Base-by-base conservation (phyloP, 2,113 vertebrate genomes). In the Cephalopholis sonnerati region DNA sequence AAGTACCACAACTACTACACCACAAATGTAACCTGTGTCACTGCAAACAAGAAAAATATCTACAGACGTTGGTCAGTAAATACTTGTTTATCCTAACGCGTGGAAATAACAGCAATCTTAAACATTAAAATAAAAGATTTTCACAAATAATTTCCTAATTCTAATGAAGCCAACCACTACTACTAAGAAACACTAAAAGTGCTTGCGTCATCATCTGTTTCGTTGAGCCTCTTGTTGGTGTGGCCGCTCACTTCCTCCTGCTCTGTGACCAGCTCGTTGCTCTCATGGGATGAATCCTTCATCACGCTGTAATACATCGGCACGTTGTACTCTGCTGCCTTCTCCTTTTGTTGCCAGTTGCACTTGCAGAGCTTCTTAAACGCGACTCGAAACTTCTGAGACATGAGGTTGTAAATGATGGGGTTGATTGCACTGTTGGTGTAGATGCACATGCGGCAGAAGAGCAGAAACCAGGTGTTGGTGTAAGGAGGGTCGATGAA, bases 381-480 rank as follows among this genome's bases (percentile, higher is more conserved):
- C 1, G 96, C 97, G 1, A 95, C 93, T 15, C 94, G 91, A 89
- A 97, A 97, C 86, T 96, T 96, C 90, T 97, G 96, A 0, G 96
- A 97, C 97, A 97, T 97, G 86, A 97, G 96, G 89, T 95, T 96
- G 77, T 97, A 97, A 91, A 97, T 74, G 86, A 97, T 94, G 75
- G 96, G 97, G 92, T 97, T 97, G 93, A 96, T 91, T 61, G 96
- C 95, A 0, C 96, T 97, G 93, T 97, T 97, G 88, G 95, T 89
- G 87, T 97, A 97, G 92, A 97, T 95, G 93, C 96, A 97, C 77
- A 96, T 91, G 70, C 94, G 92, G 82, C 96, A 97, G 96, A 97
- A 97, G 76, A 98, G 96, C 8, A 98, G 92, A 87, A 97, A 96
- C 97, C 97, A 96, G 25, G 91, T 91, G 92, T 96, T 94, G 70